These are phyloP conservation scores for Nephila pilipes DNA, from an alignment of 1,140 invertebrate species.

Conservation along the genomic window DNA sequence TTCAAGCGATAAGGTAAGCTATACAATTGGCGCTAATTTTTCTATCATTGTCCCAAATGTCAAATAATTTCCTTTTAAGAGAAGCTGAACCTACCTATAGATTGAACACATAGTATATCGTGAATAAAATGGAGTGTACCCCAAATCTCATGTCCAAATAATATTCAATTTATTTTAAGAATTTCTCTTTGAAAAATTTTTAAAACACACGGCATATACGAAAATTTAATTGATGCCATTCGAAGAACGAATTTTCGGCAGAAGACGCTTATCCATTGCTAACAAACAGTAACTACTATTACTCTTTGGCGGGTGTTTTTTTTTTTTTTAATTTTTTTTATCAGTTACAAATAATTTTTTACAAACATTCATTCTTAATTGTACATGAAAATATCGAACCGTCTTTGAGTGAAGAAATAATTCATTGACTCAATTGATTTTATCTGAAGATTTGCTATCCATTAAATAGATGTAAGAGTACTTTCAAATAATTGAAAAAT, in stretches of 20 bases:
- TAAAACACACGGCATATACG: slow-evolving; percentile 65
- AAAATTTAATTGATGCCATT: slow-evolving; percentile 54
- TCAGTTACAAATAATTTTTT: too few species aligned
- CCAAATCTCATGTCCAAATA: not conserved
- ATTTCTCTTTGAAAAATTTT: slow-evolving; percentile 51
- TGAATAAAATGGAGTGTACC: not conserved
- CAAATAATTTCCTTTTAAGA: not conserved
- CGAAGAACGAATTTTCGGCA: not conserved
- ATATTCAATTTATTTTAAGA: slow-evolving; percentile 26
- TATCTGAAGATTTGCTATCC: too few species aligned
- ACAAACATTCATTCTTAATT: too few species aligned
- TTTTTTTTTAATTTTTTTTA: too few species aligned
- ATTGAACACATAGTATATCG: not conserved
- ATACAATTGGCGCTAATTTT: slow-evolving; percentile 36
- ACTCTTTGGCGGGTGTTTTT: too few species aligned
- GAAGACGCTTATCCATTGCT: not conserved
- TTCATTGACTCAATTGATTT: too few species aligned
- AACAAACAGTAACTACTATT: not conserved
- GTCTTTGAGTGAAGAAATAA: too few species aligned
- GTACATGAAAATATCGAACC: too few species aligned
- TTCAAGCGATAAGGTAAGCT: too few species aligned
- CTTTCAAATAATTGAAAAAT: too few species aligned
- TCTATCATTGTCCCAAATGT: not conserved
- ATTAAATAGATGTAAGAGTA: too few species aligned
- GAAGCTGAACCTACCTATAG: not conserved